Conservation (phyloP, 2,888 invertebrate species). For the Parnassius mnemosyne region DNA sequence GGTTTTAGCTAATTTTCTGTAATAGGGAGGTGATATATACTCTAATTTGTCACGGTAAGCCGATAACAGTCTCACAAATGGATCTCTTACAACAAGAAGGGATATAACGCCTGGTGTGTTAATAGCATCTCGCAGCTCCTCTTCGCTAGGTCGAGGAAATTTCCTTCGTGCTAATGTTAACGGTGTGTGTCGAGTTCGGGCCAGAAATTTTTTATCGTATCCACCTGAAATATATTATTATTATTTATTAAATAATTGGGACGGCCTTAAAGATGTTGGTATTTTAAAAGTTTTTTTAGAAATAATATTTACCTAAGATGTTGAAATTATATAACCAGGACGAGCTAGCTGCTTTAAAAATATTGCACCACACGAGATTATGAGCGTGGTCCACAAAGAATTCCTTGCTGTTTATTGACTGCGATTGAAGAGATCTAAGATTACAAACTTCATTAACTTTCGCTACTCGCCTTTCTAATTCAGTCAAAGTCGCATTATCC, state of each 20-base stretch:
- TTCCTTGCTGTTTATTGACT: slow-evolving; percentile 85
- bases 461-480: slow-evolving; percentile 71
- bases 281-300: slow-evolving; percentile 29
- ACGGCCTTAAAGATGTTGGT: slow-evolving; percentile 27
- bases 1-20: slow-evolving; percentile 83
- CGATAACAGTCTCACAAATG: slow-evolving; percentile 85
- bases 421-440: slow-evolving; percentile 47
- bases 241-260: not conserved
- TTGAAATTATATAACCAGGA: slow-evolving; percentile 91
- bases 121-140: slow-evolving; percentile 82
- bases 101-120: slow-evolving; percentile 82
- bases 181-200: slow-evolving; percentile 81
- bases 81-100: slow-evolving; percentile 85
- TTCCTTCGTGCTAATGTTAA: slow-evolving; percentile 84
- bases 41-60: slow-evolving; percentile 88
- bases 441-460: slow-evolving; percentile 74
- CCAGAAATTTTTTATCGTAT: slow-evolving; percentile 81
- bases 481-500: slow-evolving; percentile 61
- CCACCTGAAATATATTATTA: slow-evolving; percentile 64
- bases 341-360: slow-evolving; percentile 89
- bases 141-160: slow-evolving; percentile 84
- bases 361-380: slow-evolving; percentile 87
- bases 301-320: slow-evolving; percentile 78
- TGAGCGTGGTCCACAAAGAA: slow-evolving; percentile 85
- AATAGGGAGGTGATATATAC: slow-evolving; percentile 84